These are phyloP conservation scores for Tipula unca DNA, from an alignment of 2,888 invertebrate species.

Conservation along the genomic window DNA sequence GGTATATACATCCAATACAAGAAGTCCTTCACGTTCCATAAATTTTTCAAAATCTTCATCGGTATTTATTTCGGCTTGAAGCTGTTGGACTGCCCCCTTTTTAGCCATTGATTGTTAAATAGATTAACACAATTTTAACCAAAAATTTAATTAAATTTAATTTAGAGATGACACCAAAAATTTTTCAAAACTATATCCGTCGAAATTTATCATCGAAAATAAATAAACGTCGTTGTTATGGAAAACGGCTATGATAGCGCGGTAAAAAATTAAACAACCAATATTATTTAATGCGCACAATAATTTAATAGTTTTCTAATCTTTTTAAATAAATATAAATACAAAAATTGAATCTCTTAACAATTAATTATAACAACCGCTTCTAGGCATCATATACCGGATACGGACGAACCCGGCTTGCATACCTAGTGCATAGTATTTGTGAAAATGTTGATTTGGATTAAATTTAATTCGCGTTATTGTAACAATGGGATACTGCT, in stretches of 20 bases:
- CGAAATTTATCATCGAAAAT: neutral
- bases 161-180: neutral
- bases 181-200: neutral
- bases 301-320: neutral
- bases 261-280: neutral
- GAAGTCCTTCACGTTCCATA: constrained; percentile 62
- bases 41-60: constrained; percentile 83
- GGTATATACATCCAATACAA: constrained; percentile 79
- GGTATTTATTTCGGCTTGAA: constrained; percentile 70
- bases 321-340: neutral
- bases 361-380: neutral
- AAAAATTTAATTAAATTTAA: neutral
- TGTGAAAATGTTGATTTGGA: constrained; percentile 30
- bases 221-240: neutral
- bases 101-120: constrained; percentile 49
- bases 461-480: constrained; percentile 35
- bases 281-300: constrained; percentile 22
- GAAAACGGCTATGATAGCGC: neutral
- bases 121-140: neutral
- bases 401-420: constrained; percentile 33
- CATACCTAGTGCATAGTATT: constrained; percentile 35
- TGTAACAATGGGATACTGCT: constrained; percentile 24
- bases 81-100: constrained; percentile 65
- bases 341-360: neutral
- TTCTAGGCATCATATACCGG: neutral